Percentiles rank a stretch among this genome's conserved stretches.
phyloP scores from a whole-genome alignment of 2,888 invertebrate species.

The Psococerastis gibbosa region DNA sequence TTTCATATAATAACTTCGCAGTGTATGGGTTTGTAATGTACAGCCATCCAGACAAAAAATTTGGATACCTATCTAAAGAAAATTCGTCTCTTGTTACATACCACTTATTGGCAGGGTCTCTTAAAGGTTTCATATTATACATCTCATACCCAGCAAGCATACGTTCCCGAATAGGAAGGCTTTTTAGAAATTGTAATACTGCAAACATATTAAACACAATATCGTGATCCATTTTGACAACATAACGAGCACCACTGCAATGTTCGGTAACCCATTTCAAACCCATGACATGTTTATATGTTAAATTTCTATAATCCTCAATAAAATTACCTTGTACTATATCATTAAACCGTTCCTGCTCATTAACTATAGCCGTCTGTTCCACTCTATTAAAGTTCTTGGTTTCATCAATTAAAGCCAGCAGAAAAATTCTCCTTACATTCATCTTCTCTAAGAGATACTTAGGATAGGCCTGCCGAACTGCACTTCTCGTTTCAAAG shows the following conservation, averaged over 20 bases:
- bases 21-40: constrained; percentile 52
- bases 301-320: constrained; percentile 63
- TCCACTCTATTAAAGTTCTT: constrained; percentile 23
- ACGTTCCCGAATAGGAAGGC: constrained; percentile 20
- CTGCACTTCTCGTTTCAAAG: constrained; percentile 44
- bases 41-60: constrained; percentile 68
- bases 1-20: constrained; percentile 34
- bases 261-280: constrained; percentile 47
- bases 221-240: constrained; percentile 70
- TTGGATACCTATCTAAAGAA: constrained; percentile 38
- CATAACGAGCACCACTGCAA: constrained; percentile 39
- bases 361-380: constrained; percentile 38
- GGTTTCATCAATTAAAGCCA: constrained; percentile 39
- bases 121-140: constrained; percentile 39
- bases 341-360: constrained; percentile 43
- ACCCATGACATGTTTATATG: constrained; percentile 67
- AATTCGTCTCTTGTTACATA: constrained; percentile 52
- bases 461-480: constrained; percentile 43
- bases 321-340: constrained; percentile 55
- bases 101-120: constrained; percentile 58
- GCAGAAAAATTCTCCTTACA: constrained; percentile 43
- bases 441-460: constrained; percentile 37
- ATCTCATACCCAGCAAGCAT: constrained; percentile 47
- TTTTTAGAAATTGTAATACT: constrained; percentile 29
- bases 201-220: constrained; percentile 49